Evolutionary conservation across 2,113 vertebrate genomes (phyloP), one percentile per base, ranked within the genome.

Genomic region (Chloroceryle aenea): DNA sequence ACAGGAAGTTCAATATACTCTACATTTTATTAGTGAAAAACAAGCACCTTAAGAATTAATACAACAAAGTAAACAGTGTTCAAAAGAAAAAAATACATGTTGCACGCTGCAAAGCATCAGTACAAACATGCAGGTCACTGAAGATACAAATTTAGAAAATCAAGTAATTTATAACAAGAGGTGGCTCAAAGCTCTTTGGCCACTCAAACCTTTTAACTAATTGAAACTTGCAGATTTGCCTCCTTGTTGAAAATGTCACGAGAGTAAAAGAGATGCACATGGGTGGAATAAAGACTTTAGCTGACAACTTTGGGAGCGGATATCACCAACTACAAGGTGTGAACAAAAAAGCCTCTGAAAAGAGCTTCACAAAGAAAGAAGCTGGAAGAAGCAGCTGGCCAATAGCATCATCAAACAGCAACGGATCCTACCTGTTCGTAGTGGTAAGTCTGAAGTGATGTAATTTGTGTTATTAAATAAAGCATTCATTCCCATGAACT

Each of bases 381-480:
- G 72, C 42, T 50, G 48, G 64, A 94, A 93, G 32, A 78, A 92
- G 73, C 20, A 87, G 6, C 25, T 92, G 14, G 30, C 47, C 30
- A 63, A 95, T 2, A 56, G 58, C 10, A 63, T 16, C 71, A 48
- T 5, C 61, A 80, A 59, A 73, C 4, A 88, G 38, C 23, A 56
- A 81, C 7, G 0, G 12, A 12, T 86, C 97, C 91, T 97, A 98
- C 98, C 98, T 91, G 98, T 95, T 84, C 93, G 93, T 82, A 98
- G 93, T 34, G 98, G 93, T 64, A 98, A 87, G 45, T 98, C 97
- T 43, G 97, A 94, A 53, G 96, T 91, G 87, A 98, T 98, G 95
- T 98, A 97, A 77, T 95, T 97, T 69, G 98, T 87, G 30, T 80
- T 98, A 77, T 97, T 98, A 96, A 98, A 98, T 50, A 98, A 95